Base-by-base conservation (phyloP, 2,113 vertebrate genomes). In the Callithrix jacchus region DNA sequence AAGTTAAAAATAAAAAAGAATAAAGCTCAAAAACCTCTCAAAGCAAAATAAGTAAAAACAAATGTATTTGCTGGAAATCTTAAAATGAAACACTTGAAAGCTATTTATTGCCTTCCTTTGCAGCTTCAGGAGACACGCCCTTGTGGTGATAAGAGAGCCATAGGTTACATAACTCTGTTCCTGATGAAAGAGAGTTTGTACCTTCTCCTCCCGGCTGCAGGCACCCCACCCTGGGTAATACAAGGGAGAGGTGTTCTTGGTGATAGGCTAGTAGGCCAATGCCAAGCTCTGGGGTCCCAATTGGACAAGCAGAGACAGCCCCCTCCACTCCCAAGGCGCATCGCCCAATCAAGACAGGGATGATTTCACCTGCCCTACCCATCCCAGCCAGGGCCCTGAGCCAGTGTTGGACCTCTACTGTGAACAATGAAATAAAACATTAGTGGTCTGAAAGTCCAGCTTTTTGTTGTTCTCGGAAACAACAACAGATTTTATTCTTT, bases 61-160 rank as follows among this genome's bases (percentile, higher is more conserved):
- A 21, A 79, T 64, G 35, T 74, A 94, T 96, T 96, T 95, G 64
- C 80, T 76, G 91, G 83, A 97, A 87, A 66, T 64, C 64, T 84
- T 66, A 80, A 97, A 91, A 87, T 94, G 89, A 93, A 95, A 93
- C 74, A 82, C 56, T 95, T 89, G 91, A 79, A 95, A 96, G 56
- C 27, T 80, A 52, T 93, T 88, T 91, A 66, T 70, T 82, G 70
- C 18, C 64, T 76, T 79, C 40, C 37, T 94, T 64, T 61, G 79
- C 83, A 88, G 70, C 35, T 93, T 64, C 32, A 73, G 66, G 61
- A 77, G 86, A 91, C 95, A 95, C 93, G 74, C 93, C 96, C 94
- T 76, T 73, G 45, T 70, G 61, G 82, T 87, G 93, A 97, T 93
- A 96, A 91, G 80, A 96, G 54, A 87, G 40, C 61, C 71, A 58